Base-by-base conservation (phyloP, 37 sponge, comb jelly and placozoan species). In the Aphrocallistes beatrix region DNA sequence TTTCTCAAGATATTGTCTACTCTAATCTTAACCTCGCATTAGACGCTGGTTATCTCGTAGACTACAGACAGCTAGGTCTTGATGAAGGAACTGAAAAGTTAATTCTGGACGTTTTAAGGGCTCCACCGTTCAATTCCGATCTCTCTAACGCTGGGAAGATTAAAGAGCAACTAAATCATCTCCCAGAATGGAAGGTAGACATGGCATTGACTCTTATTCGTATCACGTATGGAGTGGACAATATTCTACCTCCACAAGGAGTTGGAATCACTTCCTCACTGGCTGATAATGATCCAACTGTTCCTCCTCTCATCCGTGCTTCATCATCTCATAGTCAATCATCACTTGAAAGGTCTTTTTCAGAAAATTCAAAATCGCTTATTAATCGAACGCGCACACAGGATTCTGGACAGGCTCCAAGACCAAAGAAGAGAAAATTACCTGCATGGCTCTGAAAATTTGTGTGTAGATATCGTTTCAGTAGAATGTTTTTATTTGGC, bases 391-490 rank as follows among this genome's bases (percentile, higher is more conserved):
- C n/a, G n/a, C n/a, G n/a, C n/a, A n/a, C n/a, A n/a, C n/a, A 13
- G 21, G 75, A 60, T 25, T 60, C 75, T 6, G 25, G 1, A 25
- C 32, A 3, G 34, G 8, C 21, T 21, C n/a, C n/a, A n/a, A 3
- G 75, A 3, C 75, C 75, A 13, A 60, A 60, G 21, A 60, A 60
- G 75, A 60, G 75, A 60, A 60, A 60, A 13, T 13, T 60, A 3
- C 75, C 75, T 60, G n/a, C 25, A 25, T 60, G 75, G 75, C 75
- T 60, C 75, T 60, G n/a, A n/a, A n/a, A n/a, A n/a, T n/a, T n/a
- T n/a, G n/a, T n/a, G n/a, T n/a, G n/a, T n/a, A n/a, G n/a, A n/a
- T n/a, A n/a, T n/a, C n/a, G n/a, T n/a, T n/a, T n/a, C n/a, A n/a
- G n/a, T n/a, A n/a, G n/a, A n/a, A n/a, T n/a, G n/a, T n/a, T n/a